Evolutionary conservation across 1,140 invertebrate species (phyloP).

Genomic region (Drosophila orena): DNA sequence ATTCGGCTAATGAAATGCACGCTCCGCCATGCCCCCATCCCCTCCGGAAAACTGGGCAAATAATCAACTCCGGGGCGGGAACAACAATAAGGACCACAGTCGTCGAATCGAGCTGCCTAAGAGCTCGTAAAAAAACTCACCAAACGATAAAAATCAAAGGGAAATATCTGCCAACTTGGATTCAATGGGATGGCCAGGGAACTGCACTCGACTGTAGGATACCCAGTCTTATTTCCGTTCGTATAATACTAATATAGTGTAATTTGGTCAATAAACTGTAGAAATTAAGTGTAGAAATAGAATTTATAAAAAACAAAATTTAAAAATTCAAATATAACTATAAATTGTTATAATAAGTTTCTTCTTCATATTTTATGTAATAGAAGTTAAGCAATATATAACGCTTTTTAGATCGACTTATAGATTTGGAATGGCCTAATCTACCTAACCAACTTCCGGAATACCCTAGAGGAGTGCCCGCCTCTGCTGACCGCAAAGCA

Average conservation of each 20-base stretch:
- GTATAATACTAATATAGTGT: no score
- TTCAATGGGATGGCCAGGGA: conserved; percentile 18
- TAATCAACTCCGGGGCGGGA: conserved; percentile 39
- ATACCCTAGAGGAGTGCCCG: conserved; percentile 8
- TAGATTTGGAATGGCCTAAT: background rate
- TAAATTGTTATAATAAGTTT: no score
- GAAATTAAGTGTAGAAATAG: no score
- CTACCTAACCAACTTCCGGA: conserved; percentile 1
- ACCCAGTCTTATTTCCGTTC: background rate
- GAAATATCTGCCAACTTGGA: conserved; percentile 38
- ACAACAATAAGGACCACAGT: conserved; percentile 58
- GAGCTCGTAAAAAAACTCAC: conserved; percentile 58
- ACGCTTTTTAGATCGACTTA: no score
- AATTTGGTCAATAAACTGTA: no score
- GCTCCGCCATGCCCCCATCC: conserved; percentile 10
- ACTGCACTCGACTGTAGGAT: background rate
- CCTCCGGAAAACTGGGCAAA: conserved; percentile 38
- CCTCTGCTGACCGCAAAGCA: conserved; percentile 65
- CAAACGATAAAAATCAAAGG: conserved; percentile 71
- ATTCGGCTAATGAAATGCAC: conserved; percentile 75
- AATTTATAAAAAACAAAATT: no score
- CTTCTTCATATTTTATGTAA: no score
- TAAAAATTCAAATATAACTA: no score
- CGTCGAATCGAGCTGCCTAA: conserved; percentile 3
- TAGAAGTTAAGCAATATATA: no score